Base-by-base conservation (phyloP, 1,140 invertebrate genomes). In the Trachymyrmex septentrionalis region DNA sequence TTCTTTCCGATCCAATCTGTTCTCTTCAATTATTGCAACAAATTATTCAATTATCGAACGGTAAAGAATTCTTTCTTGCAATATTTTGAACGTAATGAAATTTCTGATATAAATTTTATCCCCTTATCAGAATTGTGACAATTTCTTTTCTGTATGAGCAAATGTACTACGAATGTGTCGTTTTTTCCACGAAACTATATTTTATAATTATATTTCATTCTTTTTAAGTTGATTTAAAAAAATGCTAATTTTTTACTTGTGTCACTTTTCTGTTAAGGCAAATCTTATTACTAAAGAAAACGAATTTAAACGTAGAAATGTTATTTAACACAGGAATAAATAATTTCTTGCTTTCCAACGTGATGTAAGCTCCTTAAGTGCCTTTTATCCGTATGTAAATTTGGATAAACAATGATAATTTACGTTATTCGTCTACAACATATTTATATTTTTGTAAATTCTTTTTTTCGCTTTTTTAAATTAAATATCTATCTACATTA, bases 361-460 rank as follows among this genome's bases (percentile, higher is more conserved):
- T 48, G 21, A 59, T 6, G 30, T n/a, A 53, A 16, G 1, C 7
- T 6, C 0, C 1, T 5, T 7, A n/a, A 21, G 24, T 73, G 7
- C 50, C 63, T 84, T 84, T 73, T 61, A 55, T 9, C 16, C 69
- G 4, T 84, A 84, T 84, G 55, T 38, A 73, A 84, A 84, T 84
- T 48, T 50, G 9, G 10, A 59, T 84, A 75, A 61, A 12, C 24
- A 16, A 21, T 9, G 64, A 81, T 59, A 59, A 59, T 9, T 21
- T 1, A 55, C 30, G 24, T 50, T 34, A 24, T 50, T 84, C 50
- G 24, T 48, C 14, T 1, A 53, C 21, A 24, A 30, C 10, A 69
- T 48, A 48, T 82, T 67, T 82, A 50, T 3, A 48, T 21, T 48
- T 10, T 27, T 44, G 16, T 16, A 72, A 19, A 21, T 34, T 30